A percentile compares a stretch with the other conserved stretches of the same genome.
These are phyloP conservation scores for Elmis aenea DNA, from an alignment of 2,888 invertebrate genomes.

Conservation along the genomic window DNA sequence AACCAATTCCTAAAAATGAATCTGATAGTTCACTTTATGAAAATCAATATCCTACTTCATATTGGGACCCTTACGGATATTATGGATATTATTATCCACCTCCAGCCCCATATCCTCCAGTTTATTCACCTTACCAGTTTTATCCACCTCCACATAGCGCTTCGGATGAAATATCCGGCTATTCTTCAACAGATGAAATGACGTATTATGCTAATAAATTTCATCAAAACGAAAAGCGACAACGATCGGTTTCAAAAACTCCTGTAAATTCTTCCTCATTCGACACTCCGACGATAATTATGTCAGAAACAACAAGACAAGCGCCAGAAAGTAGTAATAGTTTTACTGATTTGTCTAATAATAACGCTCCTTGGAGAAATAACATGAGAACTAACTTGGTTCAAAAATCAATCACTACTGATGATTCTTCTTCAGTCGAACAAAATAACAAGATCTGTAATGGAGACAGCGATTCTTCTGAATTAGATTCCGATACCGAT, in stretches of 20 bases:
- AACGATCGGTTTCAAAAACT: conserved; percentile 1
- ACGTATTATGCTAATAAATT: conserved; percentile 29
- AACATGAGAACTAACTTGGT: no score
- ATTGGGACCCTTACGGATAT: conserved; percentile 37
- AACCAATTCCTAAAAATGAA: not conserved
- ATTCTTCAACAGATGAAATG: conserved; percentile 48
- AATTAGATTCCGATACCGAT: conserved; percentile 21
- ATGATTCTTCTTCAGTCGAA: conserved; percentile 18
- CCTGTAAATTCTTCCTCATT: not conserved
- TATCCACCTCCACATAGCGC: conserved; percentile 29
- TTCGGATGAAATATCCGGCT: conserved; percentile 40
- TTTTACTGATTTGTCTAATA: no score
- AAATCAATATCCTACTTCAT: conserved; percentile 25
- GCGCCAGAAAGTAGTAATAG: no score
- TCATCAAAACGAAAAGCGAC: conserved; percentile 3
- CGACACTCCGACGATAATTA: not conserved
- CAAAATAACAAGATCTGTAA: no score
- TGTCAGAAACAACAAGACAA: conserved; percentile 9
- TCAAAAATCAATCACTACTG: not conserved
- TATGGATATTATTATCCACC: conserved; percentile 21
- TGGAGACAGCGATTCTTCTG: conserved; percentile 13
- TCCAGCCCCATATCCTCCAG: conserved; percentile 35
- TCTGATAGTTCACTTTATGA: not conserved
- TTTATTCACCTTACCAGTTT: conserved; percentile 35
- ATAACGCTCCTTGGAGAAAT: no score